A percentile compares a stretch with the other conserved stretches of the same genome.
Evolutionary conservation across 2,113 vertebrate genomes (phyloP).

Genomic region (Saguinus midas): DNA sequence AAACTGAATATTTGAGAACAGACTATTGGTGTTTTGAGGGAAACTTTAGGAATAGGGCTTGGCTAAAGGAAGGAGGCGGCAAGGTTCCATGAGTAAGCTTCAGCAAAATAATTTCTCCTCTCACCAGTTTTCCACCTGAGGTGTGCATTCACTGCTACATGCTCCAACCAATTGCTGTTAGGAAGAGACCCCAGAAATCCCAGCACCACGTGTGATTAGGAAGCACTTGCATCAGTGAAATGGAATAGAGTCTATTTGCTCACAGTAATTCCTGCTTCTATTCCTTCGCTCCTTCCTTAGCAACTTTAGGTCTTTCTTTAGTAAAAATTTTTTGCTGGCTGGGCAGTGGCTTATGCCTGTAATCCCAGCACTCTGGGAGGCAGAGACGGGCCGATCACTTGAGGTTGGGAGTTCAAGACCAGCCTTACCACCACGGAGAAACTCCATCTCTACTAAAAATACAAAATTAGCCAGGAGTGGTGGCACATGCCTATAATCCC

Average conservation of each 20-base stretch:
- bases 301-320: constrained; percentile 10
- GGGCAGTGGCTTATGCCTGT: no score
- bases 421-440: no score
- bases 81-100: neutral
- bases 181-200: neutral
- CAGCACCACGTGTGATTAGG: neutral
- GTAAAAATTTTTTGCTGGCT: neutral
- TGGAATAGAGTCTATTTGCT: neutral
- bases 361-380: no score
- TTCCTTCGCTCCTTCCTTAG: neutral
- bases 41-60: neutral
- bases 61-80: neutral
- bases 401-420: no score
- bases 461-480: no score
- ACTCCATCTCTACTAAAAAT: no score
- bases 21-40: neutral
- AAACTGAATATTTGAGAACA: neutral
- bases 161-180: neutral
- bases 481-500: no score
- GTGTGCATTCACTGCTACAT: neutral
- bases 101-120: neutral
- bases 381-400: no score
- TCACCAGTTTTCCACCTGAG: neutral
- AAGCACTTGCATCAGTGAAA: neutral
- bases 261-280: neutral